Percentiles rank a stretch among this genome's conserved stretches.
Conservation (phyloP, 2,888 invertebrate species). For the Petrolisthes manimaculis region DNA sequence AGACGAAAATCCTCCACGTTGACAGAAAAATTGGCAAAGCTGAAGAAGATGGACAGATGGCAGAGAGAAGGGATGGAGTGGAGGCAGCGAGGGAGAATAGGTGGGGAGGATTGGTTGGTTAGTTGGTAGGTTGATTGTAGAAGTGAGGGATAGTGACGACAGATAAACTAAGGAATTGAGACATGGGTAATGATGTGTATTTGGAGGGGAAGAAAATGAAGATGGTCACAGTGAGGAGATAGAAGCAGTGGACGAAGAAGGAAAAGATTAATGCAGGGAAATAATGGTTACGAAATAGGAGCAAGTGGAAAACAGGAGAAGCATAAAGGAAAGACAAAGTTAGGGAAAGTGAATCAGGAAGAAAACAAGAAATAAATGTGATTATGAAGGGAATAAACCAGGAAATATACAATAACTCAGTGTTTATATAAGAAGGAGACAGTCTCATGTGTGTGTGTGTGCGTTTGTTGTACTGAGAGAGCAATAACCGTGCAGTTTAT, state of each 20-base stretch:
- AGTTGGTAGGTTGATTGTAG: neutral
- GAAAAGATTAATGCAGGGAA: neutral
- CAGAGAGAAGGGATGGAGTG: neutral
- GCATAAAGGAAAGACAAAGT: neutral
- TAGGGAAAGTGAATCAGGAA: neutral
- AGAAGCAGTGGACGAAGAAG: neutral
- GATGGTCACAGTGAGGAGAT: neutral
- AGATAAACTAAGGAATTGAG: neutral
- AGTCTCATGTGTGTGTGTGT: too few species aligned
- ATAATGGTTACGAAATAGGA: neutral
- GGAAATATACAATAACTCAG: too few species aligned
- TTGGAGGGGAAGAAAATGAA: neutral
- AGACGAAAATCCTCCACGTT: too few species aligned
- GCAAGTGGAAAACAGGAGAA: neutral
- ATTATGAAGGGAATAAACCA: neutral
- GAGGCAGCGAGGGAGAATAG: neutral
- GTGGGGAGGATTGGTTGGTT: neutral
- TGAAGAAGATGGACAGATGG: too few species aligned
- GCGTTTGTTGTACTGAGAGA: too few species aligned
- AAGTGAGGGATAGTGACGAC: neutral
- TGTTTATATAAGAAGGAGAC: too few species aligned
- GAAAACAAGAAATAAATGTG: neutral
- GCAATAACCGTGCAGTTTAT: too few species aligned
- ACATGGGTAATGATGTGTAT: neutral
- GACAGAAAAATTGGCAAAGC: too few species aligned